Evolutionary conservation across 2,113 vertebrate species (phyloP), one percentile per base, ranked within the genome.

Genomic region (Cephalopterus ornatus): DNA sequence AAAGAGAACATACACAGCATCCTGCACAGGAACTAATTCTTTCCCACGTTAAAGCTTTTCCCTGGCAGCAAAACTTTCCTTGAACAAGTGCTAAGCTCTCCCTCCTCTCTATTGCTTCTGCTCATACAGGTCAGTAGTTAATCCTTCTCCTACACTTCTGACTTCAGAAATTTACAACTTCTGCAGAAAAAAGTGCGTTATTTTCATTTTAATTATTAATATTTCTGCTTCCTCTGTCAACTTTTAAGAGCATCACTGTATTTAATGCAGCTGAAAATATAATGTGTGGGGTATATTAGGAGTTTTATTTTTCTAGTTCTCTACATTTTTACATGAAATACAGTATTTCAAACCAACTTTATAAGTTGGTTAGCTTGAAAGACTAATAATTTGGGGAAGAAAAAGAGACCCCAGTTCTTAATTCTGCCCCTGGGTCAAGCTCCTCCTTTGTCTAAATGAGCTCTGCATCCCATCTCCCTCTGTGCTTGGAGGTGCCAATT

Each of bases 341-440:
- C 33, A 5, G 7, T 42, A 52, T 89, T 88, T 6, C 9, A 42
- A 52, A 50, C 11, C 18, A 85, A 8, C 30, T 77, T 79, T 71
- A 7, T 59, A n/a, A 90, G 39, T 23, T n/a, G 26, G 3, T 52
- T 56, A 37, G 2, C 49, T 73, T 59, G 18, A 86, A 41, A 75
- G 7, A 26, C 20, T 89, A 20, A 35, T 58, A 19, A 41, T 19
- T 62, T 83, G 24, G 10, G 14, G 44, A 63, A 55, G 28, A 68
- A 81, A 82, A 85, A 14, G 9, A 76, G 3, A 93, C 2, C 14
- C 4, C 21, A n/a, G 44, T 66, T 85, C 22, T 70, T 46, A 47
- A n/a, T 79, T 67, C 55, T 75, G 1, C 3, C 9, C 20, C 28
- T 49, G 12, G 20, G 11, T 12, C 0, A 0, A 56, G 9, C 39